These are phyloP conservation scores for Ornithorhynchus anatinus DNA, from an alignment of 2,113 vertebrate genomes.

Conservation along the genomic window DNA sequence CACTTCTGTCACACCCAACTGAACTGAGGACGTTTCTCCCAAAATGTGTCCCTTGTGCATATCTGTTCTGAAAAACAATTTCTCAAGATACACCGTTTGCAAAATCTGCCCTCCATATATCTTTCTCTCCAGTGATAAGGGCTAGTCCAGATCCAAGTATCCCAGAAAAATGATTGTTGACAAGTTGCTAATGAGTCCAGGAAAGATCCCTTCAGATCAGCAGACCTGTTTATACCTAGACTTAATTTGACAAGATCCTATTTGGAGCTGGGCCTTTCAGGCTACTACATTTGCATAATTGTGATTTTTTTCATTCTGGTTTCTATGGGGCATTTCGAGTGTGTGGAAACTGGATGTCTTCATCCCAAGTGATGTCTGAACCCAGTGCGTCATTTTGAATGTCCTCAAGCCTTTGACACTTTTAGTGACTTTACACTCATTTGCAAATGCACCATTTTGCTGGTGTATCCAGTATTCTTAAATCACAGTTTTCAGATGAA, in stretches of 20 bases:
- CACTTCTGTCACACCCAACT: slow-evolving; percentile 60
- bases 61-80: slow-evolving; percentile 15
- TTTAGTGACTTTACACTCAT: slow-evolving; percentile 28
- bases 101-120: slow-evolving; percentile 8
- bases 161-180: background rate
- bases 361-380: slow-evolving; percentile 53
- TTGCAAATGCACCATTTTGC: slow-evolving; percentile 40
- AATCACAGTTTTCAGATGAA: slow-evolving; percentile 26
- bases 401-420: slow-evolving; percentile 38
- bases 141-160: slow-evolving; percentile 56
- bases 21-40: slow-evolving; percentile 14
- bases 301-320: slow-evolving; percentile 8
- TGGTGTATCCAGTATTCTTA: slow-evolving; percentile 38
- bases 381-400: slow-evolving; percentile 43
- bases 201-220: slow-evolving; percentile 12
- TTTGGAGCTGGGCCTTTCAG: slow-evolving; percentile 36
- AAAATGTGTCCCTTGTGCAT: background rate
- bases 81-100: slow-evolving; percentile 27
- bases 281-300: slow-evolving; percentile 52
- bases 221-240: slow-evolving; percentile 28
- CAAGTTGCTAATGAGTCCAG: slow-evolving; percentile 30
- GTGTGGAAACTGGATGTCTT: no score
- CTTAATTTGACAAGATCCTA: slow-evolving; percentile 24
- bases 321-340: slow-evolving; percentile 11
- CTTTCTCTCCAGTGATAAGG: slow-evolving; percentile 30